Evolutionary conservation across 2,888 invertebrate genomes (phyloP).

Genomic region (Dicycla oo): DNA sequence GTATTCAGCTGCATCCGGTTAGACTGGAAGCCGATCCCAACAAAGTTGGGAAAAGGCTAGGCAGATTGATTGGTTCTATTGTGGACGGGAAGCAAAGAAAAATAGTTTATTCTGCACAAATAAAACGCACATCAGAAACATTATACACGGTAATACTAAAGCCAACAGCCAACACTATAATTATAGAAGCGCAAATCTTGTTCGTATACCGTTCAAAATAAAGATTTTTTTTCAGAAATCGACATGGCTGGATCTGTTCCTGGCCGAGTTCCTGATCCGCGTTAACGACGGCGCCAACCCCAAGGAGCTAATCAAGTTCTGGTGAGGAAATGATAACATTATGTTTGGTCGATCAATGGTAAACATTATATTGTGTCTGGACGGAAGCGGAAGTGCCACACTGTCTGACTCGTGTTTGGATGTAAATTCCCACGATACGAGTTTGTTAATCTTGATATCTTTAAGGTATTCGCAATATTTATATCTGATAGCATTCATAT

Average conservation of each 20-base stretch:
- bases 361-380: neutral
- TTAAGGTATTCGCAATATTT: neutral
- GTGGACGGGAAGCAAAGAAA: neutral
- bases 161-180: neutral
- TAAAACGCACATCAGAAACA: neutral
- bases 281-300: slow-evolving; percentile 90
- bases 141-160: neutral
- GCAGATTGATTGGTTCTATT: neutral
- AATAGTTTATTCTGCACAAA: neutral
- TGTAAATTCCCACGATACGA: slow-evolving; percentile 15
- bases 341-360: neutral
- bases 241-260: slow-evolving; percentile 92
- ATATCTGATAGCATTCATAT: neutral
- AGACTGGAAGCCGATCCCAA: too few relatives aligned
- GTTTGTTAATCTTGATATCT: slow-evolving; percentile 15
- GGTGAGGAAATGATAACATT: slow-evolving; percentile 80
- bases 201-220: neutral
- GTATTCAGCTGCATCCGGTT: too few relatives aligned
- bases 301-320: slow-evolving; percentile 90
- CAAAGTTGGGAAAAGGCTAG: too few relatives aligned
- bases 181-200: neutral
- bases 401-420: neutral
- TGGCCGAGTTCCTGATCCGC: slow-evolving; percentile 91
- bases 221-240: slow-evolving; percentile 89
- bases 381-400: slow-evolving; percentile 6